Percentiles rank a stretch among this genome's conserved stretches.
These are phyloP conservation scores for Varanus salvator DNA, from an alignment of 2,113 vertebrate genomes.

Conservation along the genomic window DNA sequence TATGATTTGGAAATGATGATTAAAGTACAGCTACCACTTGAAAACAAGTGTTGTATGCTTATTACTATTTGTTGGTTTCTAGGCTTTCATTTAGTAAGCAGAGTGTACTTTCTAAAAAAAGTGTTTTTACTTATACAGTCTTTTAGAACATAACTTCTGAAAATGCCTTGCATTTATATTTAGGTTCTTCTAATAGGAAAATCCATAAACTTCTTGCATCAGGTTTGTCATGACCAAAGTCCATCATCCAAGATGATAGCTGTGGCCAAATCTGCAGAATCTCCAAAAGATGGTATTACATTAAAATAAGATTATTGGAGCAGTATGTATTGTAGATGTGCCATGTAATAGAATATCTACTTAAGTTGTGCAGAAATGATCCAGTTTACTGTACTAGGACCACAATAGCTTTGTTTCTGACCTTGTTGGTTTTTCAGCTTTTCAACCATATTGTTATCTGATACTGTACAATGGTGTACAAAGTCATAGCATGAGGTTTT, in stretches of 20 bases:
- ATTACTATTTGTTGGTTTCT: neutral
- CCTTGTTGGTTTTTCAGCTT: neutral
- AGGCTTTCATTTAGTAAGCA: neutral
- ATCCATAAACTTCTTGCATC: slow-evolving; percentile 99
- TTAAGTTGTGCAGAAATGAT: neutral
- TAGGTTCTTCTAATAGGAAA: slow-evolving; percentile 97
- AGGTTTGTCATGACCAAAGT: slow-evolving; percentile 95
- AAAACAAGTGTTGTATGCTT: neutral
- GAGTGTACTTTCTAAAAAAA: neutral
- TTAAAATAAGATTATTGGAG: neutral
- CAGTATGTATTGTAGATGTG: neutral
- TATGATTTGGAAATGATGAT: neutral
- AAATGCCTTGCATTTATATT: neutral
- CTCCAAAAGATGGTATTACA: slow-evolving; percentile 88
- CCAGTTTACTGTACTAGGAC: neutral
- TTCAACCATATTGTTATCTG: neutral
- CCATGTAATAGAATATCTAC: neutral
- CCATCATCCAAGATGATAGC: slow-evolving; percentile 89
- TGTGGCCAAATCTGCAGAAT: slow-evolving; percentile 86
- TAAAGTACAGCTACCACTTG: neutral
- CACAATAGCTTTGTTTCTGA: neutral
- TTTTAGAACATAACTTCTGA: neutral
- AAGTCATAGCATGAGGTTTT: neutral
- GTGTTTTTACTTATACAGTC: neutral
- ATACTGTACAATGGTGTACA: neutral